Conservation (phyloP, 2,888 invertebrate genomes). For the Agrilus cyanescens region DNA sequence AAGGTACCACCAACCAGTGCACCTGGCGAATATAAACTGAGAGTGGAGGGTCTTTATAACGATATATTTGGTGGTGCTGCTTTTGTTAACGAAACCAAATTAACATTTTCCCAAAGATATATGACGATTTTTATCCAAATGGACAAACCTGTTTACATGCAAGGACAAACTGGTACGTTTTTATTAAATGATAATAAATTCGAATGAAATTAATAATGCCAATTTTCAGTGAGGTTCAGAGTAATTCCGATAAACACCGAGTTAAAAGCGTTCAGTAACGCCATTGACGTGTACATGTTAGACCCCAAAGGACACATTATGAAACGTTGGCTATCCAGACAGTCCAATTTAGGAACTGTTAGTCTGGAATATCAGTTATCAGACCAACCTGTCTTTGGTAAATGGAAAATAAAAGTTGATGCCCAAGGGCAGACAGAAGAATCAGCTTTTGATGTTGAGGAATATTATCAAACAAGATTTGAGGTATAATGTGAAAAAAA, state of each 20-base stretch:
- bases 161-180: constrained; percentile 64
- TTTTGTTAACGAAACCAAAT: constrained; percentile 76
- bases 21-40: constrained; percentile 68
- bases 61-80: constrained; percentile 74
- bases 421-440: constrained; percentile 85
- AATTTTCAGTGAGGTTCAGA: constrained; percentile 64
- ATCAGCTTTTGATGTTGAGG: constrained; percentile 76
- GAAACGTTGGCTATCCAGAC: constrained; percentile 86
- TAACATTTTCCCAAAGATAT: constrained; percentile 77
- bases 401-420: constrained; percentile 81
- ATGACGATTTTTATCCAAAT: constrained; percentile 94
- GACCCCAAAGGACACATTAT: constrained; percentile 82
- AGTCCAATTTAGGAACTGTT: constrained; percentile 88
- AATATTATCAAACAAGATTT: constrained; percentile 90
- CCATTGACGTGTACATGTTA: constrained; percentile 83
- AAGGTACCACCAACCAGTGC: constrained; percentile 77
- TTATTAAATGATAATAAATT: neutral
- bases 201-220: neutral
- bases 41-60: constrained; percentile 46
- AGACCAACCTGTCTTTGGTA: constrained; percentile 84
- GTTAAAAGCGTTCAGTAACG: constrained; percentile 78
- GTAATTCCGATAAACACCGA: constrained; percentile 89
- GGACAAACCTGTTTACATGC: constrained; percentile 91
- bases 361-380: constrained; percentile 82
- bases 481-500: constrained; percentile 47